Conservation (phyloP, 2,888 invertebrate species). For the Kryphioiulus occultus region DNA sequence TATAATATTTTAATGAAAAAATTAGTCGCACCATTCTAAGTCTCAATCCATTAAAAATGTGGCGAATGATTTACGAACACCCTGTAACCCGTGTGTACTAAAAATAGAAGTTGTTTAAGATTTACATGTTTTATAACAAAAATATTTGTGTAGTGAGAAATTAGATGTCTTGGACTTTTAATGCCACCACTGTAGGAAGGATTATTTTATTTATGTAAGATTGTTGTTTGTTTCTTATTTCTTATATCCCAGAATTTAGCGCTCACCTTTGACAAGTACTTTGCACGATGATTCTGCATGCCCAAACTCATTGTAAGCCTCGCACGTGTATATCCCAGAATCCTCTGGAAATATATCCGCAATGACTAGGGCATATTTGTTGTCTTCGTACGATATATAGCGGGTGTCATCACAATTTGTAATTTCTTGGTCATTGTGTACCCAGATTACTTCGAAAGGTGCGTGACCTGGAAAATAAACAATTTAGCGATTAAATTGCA, state of each 20-base stretch:
- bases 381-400: slow-evolving; percentile 66
- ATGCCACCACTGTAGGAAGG: no score
- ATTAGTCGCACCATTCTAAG: no score
- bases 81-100: no score
- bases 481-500: not conserved
- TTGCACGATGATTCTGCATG: slow-evolving; percentile 68
- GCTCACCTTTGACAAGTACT: slow-evolving; percentile 66
- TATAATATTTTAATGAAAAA: no score
- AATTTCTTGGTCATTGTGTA: slow-evolving; percentile 71
- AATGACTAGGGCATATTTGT: slow-evolving; percentile 65
- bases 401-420: slow-evolving; percentile 69
- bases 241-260: no score
- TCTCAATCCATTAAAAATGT: no score
- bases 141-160: no score
- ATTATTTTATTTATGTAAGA: no score
- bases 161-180: not conserved
- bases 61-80: no score
- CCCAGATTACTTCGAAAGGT: slow-evolving; percentile 73
- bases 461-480: slow-evolving; percentile 62
- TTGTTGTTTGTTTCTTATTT: no score
- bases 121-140: no score
- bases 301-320: slow-evolving; percentile 71
- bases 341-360: slow-evolving; percentile 71
- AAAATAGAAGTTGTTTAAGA: no score
- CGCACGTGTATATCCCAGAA: slow-evolving; percentile 73